Conservation (phyloP, 2,113 vertebrate genomes). For the Larimichthys crocea region DNA sequence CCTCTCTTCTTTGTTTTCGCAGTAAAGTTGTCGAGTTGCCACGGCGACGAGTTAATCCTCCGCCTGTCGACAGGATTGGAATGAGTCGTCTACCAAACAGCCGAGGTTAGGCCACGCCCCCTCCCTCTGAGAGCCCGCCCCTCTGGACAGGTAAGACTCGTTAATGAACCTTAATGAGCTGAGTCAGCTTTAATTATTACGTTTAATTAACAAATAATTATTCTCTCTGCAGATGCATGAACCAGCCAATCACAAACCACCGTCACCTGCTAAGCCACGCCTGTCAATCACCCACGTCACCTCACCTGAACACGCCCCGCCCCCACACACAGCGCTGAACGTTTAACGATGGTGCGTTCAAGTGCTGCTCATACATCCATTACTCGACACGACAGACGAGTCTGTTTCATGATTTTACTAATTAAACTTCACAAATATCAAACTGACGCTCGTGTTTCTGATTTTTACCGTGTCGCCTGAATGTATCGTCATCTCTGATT, state of each 20-base stretch:
- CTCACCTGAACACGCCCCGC: slow-evolving; percentile 3
- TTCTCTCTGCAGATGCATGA: slow-evolving; percentile 40
- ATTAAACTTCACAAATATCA: too few species aligned
- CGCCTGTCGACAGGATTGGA: slow-evolving; percentile 91
- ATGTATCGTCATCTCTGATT: too few species aligned
- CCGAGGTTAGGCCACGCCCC: slow-evolving; percentile 83
- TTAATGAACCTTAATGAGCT: too few species aligned
- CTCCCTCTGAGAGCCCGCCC: background rate
- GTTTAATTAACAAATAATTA: too few species aligned
- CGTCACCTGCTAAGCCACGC: slow-evolving; percentile 51
- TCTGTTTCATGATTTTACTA: too few species aligned
- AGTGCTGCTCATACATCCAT: slow-evolving; percentile 15
- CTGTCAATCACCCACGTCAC: slow-evolving; percentile 10
- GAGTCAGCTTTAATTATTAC: too few species aligned
- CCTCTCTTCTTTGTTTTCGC: background rate
- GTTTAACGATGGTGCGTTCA: slow-evolving; percentile 52
- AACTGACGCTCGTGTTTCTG: too few species aligned
- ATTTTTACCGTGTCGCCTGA: too few species aligned
- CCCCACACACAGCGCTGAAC: background rate
- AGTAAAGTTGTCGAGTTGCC: slow-evolving; percentile 87
- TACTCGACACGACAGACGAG: too few species aligned
- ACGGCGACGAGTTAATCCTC: slow-evolving; percentile 84
- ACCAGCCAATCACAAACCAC: slow-evolving; percentile 35
- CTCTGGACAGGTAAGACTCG: slow-evolving; percentile 61
- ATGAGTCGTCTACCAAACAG: slow-evolving; percentile 83